Base-by-base conservation (phyloP, 1,140 invertebrate genomes). In the Caerostris darwini region DNA sequence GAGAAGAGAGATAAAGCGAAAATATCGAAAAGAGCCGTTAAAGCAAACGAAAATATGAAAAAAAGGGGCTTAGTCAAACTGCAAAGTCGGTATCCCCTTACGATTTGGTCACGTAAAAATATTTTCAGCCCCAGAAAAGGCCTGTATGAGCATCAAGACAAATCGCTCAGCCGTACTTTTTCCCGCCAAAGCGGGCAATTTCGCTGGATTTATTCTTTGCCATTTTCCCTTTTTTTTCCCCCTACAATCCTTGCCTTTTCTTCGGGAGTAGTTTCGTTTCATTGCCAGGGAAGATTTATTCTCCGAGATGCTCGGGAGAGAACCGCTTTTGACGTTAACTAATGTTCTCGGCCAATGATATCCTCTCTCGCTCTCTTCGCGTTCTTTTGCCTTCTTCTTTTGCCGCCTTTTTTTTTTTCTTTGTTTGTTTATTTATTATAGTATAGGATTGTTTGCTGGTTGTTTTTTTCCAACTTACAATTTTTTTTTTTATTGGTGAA, bases 51-150 rank as follows among this genome's bases (percentile, higher is more conserved):
- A 85, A 85, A 85, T 85, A 85, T 85, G 82, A 85, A 85, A 85
- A 85, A 57, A 85, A 19, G 71, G 53, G 82, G 82, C 82, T 85
- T 85, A 85, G 82, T 10, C 19, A 57, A 85, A 85, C 82, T 85
- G 82, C 82, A 34, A 59, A 57, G 82, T 85, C 82, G 54, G 57
- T 85, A 85, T 85, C 82, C 57, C 57, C 82, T 59, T 58, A 85
- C 82, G 82, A 85, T 85, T 85, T 85, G 82, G 82, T 85, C 82
- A 85, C 82, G 82, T 85, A 85, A 85, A 85, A 85, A 85, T 85
- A 57, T 85, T 85, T 59, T 19, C 82, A 34, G 17, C 71, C 50
- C 19, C n/a, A 85, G n/a, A 82, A 82, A 82, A 53, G 53, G 10
- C 82, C 17, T n/a, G 57, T 57, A 85, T n/a, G 54, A 85, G 57